A percentile compares a stretch with the other conserved stretches of the same genome.
phyloP scores from a whole-genome alignment of 2,113 vertebrate genomes.

The Micronisus gabar region DNA sequence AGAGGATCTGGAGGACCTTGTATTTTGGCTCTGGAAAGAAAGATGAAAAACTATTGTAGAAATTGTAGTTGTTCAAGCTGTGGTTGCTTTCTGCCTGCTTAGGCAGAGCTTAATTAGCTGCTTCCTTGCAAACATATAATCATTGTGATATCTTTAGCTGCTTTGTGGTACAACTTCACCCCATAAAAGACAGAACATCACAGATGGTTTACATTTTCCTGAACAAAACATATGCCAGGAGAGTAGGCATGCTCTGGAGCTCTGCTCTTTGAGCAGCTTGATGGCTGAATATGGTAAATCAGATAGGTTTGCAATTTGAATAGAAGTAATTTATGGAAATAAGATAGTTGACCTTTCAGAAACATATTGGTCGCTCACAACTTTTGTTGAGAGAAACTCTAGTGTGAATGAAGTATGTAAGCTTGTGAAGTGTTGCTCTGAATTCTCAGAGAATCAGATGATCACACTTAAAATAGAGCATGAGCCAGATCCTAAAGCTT shows the following conservation, averaged over 20 bases:
- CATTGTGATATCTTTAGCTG: constrained; percentile 67
- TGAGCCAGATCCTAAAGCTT: background rate
- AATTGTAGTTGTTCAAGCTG: background rate
- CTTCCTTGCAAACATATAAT: constrained; percentile 53
- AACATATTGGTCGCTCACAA: background rate
- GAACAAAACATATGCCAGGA: constrained; percentile 11
- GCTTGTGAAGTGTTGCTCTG: background rate
- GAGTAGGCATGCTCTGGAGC: background rate
- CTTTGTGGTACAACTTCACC: constrained; percentile 48
- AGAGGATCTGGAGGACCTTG: background rate
- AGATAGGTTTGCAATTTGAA: background rate
- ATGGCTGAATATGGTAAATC: background rate
- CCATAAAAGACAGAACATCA: constrained; percentile 12
- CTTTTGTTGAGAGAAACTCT: background rate
- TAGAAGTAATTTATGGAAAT: background rate
- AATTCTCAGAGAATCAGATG: background rate
- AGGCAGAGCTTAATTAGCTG: constrained; percentile 32
- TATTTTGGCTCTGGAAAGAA: constrained; percentile 1
- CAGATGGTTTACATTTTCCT: constrained; percentile 41
- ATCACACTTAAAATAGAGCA: background rate
- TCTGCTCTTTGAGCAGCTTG: background rate
- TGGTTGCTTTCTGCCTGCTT: constrained; percentile 9
- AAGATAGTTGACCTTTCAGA: background rate
- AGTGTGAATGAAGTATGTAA: background rate
- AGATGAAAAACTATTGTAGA: background rate